Percentiles rank a stretch among this genome's conserved stretches.
phyloP scores from a whole-genome alignment of 2,113 vertebrate genomes.

The Scomber japonicus region DNA sequence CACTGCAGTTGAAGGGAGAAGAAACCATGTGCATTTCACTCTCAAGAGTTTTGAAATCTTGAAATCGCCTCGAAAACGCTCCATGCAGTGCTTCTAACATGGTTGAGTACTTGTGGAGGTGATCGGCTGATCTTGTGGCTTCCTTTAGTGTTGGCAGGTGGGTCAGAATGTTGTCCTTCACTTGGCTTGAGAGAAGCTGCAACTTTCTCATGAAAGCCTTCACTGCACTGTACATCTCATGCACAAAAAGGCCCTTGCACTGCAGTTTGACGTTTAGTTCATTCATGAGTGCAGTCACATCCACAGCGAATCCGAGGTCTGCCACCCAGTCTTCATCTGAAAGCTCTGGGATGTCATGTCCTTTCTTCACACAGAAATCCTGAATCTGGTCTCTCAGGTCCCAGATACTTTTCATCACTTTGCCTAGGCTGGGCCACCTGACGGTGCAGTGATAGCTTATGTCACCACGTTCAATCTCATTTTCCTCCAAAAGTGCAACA shows the following conservation, averaged over 20 bases:
- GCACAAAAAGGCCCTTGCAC: background rate
- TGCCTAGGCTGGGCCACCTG: background rate
- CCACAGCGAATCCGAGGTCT: background rate
- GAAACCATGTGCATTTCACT: conserved; percentile 49
- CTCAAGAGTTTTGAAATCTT: conserved; percentile 42
- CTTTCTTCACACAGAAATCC: background rate
- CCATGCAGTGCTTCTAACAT: conserved; percentile 43
- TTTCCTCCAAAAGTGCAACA: conserved; percentile 15
- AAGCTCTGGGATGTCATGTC: conserved; percentile 1
- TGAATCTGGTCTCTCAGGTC: conserved; percentile 9
- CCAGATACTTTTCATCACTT: background rate
- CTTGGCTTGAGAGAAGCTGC: background rate
- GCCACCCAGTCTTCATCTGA: background rate
- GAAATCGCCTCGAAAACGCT: conserved; percentile 47
- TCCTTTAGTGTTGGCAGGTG: background rate
- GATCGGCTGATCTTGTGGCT: background rate
- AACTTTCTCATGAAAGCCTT: conserved; percentile 2
- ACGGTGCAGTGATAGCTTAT: background rate
- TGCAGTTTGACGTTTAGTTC: background rate
- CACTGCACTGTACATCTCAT: background rate
- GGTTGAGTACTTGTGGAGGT: conserved; percentile 40
- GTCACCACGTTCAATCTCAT: background rate
- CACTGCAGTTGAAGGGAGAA: too few species aligned
- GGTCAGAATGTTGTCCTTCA: background rate
- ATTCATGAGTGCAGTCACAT: background rate